Base-by-base conservation (phyloP, 2,113 vertebrate species). In the Paradoxurus hermaphroditus region DNA sequence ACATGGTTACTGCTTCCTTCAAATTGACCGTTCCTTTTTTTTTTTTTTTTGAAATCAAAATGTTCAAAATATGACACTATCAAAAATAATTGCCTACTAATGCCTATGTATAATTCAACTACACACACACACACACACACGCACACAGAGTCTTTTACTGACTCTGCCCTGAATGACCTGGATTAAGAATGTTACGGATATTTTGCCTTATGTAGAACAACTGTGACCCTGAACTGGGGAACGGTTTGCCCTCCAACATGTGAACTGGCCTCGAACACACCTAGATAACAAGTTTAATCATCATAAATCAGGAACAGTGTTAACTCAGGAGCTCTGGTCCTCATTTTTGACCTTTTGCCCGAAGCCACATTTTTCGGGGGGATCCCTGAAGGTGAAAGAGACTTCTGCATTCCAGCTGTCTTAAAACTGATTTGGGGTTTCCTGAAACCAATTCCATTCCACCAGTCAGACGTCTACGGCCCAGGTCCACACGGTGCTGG, bases 381-480 rank as follows among this genome's bases (percentile, higher is more conserved):
- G 27, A 46, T 85, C 25, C 16, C 53, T 56, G 5, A 29, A 46
- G 7, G 31, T 21, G 0, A 78, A 83, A 6, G 27, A 39, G 9
- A 14, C 27, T 25, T 16, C 79, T 77, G 49, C 23, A 19, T 25
- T 62, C 39, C 6, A 68, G 31, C 68, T 86, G 41, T 85, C 21
- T 82, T 49, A 56, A 86, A 67, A 36, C 5, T 15, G 53, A n/a
- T 29, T 41, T 23, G 39, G 93, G n/a, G 7, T 86, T 91, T 97
- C 8, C 67, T 79, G 44, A 78, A 85, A 78, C 49, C 34, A 23
- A 8, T 41, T 78, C 27, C 53, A 4, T 10, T 56, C 41, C 4
- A 19, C 23, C 0, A n/a, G 51, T 7, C 75, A 91, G 68, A 49
- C 2, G 2, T 78, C 82, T 25, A 6, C 5, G 39, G 10, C 23